Percentiles rank a stretch among this genome's conserved stretches.
Conservation (phyloP, 2,797 vertebrate species). For the Xyrichtys novacula region DNA sequence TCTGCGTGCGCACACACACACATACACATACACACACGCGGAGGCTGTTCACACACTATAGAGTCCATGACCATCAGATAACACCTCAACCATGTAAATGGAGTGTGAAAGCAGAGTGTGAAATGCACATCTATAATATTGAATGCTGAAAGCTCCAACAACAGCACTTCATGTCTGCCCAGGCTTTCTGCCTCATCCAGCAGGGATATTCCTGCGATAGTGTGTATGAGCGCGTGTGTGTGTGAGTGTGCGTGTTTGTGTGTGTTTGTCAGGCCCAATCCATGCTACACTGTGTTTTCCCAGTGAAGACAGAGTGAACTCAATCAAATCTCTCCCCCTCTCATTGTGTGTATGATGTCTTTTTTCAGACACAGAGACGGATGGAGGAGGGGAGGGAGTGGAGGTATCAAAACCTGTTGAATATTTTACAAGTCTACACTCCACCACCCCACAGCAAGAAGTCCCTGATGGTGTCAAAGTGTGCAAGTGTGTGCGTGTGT, state of each 20-base stretch:
- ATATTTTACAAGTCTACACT: constrained; percentile 70
- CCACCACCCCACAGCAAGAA: constrained; percentile 63
- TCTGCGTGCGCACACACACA: constrained; percentile 6
- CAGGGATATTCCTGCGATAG: constrained; percentile 2
- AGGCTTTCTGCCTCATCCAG: constrained; percentile 4
- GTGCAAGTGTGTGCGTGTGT: constrained; percentile 22
- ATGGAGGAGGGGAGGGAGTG: constrained; percentile 41
- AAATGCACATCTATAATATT: constrained; percentile 54
- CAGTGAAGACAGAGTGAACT: constrained; percentile 44
- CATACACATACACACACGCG: constrained; percentile 7
- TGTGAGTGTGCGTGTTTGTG: neutral
- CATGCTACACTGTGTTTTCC: constrained; percentile 45
- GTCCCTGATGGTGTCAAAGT: constrained; percentile 45
- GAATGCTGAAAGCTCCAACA: constrained; percentile 43
- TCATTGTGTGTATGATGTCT: constrained; percentile 55
- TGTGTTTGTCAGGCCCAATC: constrained; percentile 9
- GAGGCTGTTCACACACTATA: neutral
- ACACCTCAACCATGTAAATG: constrained; percentile 48
- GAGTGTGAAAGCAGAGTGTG: constrained; percentile 36
- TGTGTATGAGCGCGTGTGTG: neutral
- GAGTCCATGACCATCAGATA: constrained; percentile 48
- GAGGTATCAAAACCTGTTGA: constrained; percentile 69
- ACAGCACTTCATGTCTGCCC: constrained; percentile 16
- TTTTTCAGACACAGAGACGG: constrained; percentile 44
- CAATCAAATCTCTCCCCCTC: constrained; percentile 44